phyloP scores from a whole-genome alignment of 2,113 vertebrate genomes.

The Poeciliopsis turrubarensis region DNA sequence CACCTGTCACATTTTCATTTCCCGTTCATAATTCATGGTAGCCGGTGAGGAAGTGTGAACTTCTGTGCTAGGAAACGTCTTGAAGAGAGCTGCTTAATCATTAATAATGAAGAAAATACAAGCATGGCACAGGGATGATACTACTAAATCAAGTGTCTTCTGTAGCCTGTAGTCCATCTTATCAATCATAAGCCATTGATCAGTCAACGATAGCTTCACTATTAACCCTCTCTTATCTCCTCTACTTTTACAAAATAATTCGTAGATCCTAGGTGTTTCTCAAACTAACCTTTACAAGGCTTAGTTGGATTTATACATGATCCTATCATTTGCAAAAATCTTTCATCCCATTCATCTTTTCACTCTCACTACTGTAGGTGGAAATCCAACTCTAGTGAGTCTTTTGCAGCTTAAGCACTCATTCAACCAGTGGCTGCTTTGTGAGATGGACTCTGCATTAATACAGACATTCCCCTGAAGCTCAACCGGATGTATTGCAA shows the following conservation, averaged over 20 bases:
- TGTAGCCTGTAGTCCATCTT: conserved; percentile 22
- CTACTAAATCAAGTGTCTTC: conserved; percentile 38
- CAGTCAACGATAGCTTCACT: conserved; percentile 42
- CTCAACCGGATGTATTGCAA: conserved; percentile 13
- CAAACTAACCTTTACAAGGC: conserved; percentile 8
- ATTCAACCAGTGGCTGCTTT: conserved; percentile 22
- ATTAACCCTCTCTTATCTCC: conserved; percentile 27
- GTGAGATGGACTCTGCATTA: conserved; percentile 19
- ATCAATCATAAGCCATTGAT: conserved; percentile 50
- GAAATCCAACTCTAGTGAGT: conserved; percentile 27
- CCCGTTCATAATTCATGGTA: conserved; percentile 65
- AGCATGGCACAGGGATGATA: conserved; percentile 36
- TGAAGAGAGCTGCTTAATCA: conserved; percentile 51
- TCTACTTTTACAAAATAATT: conserved; percentile 11
- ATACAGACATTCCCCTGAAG: conserved; percentile 33
- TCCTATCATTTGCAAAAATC: conserved; percentile 30
- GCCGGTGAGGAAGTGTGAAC: conserved; percentile 35
- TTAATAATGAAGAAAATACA: conserved; percentile 63
- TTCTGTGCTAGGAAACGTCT: conserved; percentile 34
- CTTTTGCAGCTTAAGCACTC: conserved; percentile 35
- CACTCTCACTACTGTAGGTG: conserved; percentile 29
- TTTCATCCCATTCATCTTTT: conserved; percentile 44
- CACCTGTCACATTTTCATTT: conserved; percentile 62
- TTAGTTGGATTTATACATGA: conserved; percentile 46
- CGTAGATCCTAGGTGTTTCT: neutral